These are phyloP conservation scores for Loriculus beryllinus DNA, from an alignment of 2,797 vertebrate species.

Conservation along the genomic window DNA sequence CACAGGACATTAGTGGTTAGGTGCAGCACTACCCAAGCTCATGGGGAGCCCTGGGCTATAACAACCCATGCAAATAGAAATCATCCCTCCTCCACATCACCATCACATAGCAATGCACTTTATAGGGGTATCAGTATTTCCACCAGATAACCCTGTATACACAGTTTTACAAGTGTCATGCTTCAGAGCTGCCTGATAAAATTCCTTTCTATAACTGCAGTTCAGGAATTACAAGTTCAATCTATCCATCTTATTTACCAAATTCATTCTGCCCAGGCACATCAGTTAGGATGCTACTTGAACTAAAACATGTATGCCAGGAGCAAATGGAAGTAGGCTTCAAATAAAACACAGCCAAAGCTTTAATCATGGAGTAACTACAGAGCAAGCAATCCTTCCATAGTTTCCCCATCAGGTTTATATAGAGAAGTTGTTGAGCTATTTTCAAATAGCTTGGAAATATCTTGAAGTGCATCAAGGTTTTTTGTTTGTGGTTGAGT, in stretches of 20 bases:
- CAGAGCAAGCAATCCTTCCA: background rate
- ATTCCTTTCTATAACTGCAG: background rate
- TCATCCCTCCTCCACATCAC: background rate
- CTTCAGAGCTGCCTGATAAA: background rate
- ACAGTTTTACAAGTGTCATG: background rate
- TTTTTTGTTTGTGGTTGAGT: background rate
- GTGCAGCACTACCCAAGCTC: background rate
- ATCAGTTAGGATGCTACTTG: background rate
- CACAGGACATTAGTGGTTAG: accelerated
- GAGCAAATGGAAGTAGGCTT: background rate
- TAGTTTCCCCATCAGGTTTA: background rate
- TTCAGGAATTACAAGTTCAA: background rate
- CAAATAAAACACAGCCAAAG: background rate
- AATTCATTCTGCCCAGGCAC: background rate
- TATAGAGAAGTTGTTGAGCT: background rate
- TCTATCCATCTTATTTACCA: background rate
- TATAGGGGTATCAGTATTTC: background rate
- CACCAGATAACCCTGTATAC: background rate
- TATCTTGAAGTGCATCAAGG: accelerated
- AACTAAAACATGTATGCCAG: accelerated
- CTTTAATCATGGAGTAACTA: background rate
- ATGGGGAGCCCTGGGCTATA: accelerated
- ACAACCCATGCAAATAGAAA: background rate
- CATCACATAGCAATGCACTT: background rate
- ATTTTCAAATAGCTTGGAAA: background rate